Base-by-base conservation (phyloP, 1,140 invertebrate genomes). In the Hypothenemus hampei region DNA sequence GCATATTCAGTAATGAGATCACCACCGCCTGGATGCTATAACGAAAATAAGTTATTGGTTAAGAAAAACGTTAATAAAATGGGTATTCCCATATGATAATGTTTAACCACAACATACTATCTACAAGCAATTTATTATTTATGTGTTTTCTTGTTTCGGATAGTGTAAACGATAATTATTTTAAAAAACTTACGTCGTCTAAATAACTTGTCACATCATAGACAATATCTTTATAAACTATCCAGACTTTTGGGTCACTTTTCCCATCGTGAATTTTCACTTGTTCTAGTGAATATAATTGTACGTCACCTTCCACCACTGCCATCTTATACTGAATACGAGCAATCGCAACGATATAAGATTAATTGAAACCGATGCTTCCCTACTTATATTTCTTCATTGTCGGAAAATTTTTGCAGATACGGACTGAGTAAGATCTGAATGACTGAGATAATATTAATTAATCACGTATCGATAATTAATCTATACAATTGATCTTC, bases 131-230 rank as follows among this genome's bases (percentile, higher is more conserved):
- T 29, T 29, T n/a, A n/a, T 7, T 29, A 37, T 37, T 37, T 8
- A 37, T 13, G 1, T 3, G 36, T 37, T 37, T 13, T 1, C 16
- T 37, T 7, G 16, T n/a, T 13, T 16, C 16, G 1, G 10, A 2
- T 41, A 11, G 10, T 41, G 8, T 21, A 1, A 41, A 41, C 10
- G 2, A 41, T 41, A 37, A 37, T 13, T 11, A 31, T 11, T 1
- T 31, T 13, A 31, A 31, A 11, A 31, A 31, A 59, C 55, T 21
- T 71, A 78, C 82, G 68, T 81, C 68, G 4, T 74, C 56, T 0
- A 81, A 53, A 58, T 81, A 85, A 13, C 72, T 68, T 4, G 81
- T 84, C 35, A 85, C 75, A 69, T 86, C 82, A 63, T 84, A 85
- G 2, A 86, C 79, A 19, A 63, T 66, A 50, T 83, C 78, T 54